These are phyloP conservation scores for Cantharis nigra DNA, from an alignment of 2,888 invertebrate species.

Conservation along the genomic window DNA sequence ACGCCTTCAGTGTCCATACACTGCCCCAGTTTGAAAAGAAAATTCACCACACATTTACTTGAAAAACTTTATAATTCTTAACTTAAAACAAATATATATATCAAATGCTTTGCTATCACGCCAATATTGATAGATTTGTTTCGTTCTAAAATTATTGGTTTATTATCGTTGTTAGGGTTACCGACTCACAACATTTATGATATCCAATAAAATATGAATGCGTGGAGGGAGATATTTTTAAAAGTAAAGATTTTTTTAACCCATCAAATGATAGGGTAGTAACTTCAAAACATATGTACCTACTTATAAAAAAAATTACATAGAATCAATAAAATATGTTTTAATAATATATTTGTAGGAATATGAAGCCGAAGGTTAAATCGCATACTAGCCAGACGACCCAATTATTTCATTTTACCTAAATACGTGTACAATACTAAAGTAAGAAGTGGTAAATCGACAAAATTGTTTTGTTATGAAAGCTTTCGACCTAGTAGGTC, in stretches of 20 bases:
- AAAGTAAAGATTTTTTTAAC: not conserved
- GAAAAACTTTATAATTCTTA: not conserved
- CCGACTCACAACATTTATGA: not conserved
- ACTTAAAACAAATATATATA: not conserved
- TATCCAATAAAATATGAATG: not conserved
- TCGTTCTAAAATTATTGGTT: not conserved
- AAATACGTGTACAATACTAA: not conserved
- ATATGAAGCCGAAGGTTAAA: not conserved
- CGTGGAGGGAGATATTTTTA: not conserved
- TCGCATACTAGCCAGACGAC: not conserved
- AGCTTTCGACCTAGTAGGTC: not conserved
- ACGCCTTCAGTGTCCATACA: conserved; percentile 52
- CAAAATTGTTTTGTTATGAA: not conserved
- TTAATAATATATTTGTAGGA: not conserved
- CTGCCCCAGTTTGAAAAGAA: conserved; percentile 49
- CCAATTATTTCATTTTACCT: not conserved
- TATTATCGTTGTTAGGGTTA: not conserved
- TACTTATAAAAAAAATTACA: not conserved
- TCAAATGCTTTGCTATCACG: not conserved
- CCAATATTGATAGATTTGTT: not conserved
- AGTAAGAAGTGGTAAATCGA: not conserved
- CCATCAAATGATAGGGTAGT: not conserved
- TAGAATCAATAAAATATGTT: too few species aligned
- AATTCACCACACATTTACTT: not conserved
- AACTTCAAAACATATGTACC: not conserved